Base-by-base conservation (phyloP, 2,113 vertebrate species). In the Girardinichthys multiradiatus region DNA sequence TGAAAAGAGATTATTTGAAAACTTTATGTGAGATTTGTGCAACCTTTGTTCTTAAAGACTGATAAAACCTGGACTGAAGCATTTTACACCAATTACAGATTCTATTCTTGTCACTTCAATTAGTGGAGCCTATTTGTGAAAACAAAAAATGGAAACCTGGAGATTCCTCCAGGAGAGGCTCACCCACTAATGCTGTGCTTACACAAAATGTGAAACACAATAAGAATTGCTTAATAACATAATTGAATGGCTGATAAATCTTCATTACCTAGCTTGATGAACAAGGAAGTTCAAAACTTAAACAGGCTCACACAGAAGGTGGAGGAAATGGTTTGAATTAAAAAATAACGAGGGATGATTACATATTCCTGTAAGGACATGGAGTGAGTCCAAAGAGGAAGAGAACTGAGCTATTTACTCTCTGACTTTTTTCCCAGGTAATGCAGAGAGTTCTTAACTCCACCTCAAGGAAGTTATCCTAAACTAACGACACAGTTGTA, bases 211-310 rank as follows among this genome's bases (percentile, higher is more conserved):
- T 33, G 60, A 0, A 35, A 24, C 60, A 35, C 30, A 13, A 4
- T 33, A 21, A 62, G 60, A 33, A 62, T 54, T 21, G 48, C 24
- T 54, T 11, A n/a, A n/a, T 54, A 17, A n/a, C 21, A 8, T 45
- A 15, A 42, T 37, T 35, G 26, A 48, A 24, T 4, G 11, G 3
- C 13, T 59, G 7, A 35, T 51, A 60, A 3, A 35, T 11, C 17
- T n/a, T 54, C 24, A n/a, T 28, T 26, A 45, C 15, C 61, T 64
- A 24, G 42, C 54, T 2, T 33, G 3, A 14, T 39, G 10, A 26
- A 86, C 75, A 27, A 78, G 82, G 87, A 89, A 89, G 86, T 61
- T 70, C 9, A 28, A 54, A 63, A 64, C 4, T 27, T 61, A 81
- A 73, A 27, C 4, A 63, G 35, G 39, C 26, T 10, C 0, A 17